These are phyloP conservation scores for Pavo muticus DNA, from an alignment of 2,113 vertebrate species.

Conservation along the genomic window DNA sequence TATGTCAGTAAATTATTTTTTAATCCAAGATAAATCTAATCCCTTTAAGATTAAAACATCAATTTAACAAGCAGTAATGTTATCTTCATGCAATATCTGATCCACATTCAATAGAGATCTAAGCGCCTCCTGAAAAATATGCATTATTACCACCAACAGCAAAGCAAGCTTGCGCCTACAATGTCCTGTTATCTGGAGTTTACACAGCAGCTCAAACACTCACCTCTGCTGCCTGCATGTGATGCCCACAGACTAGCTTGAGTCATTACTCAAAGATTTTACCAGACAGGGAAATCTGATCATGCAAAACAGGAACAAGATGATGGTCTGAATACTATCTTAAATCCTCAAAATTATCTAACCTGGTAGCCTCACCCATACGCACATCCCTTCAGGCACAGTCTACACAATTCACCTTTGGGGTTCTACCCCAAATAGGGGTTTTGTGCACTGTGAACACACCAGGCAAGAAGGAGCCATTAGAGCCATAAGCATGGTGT, in stretches of 20 bases:
- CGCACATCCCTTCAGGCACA: neutral
- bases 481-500: neutral
- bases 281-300: neutral
- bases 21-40: neutral
- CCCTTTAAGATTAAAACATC: neutral
- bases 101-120: neutral
- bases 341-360: neutral
- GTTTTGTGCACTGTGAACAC: too few species aligned
- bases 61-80: neutral
- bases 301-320: neutral
- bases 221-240: neutral
- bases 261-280: neutral
- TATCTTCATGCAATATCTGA: neutral
- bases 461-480: neutral
- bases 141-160: neutral
- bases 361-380: neutral
- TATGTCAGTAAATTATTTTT: neutral
- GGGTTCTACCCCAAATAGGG: neutral
- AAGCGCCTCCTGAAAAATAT: neutral
- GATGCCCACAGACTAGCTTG: neutral
- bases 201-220: neutral
- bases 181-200: neutral
- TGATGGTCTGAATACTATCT: neutral
- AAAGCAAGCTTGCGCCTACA: neutral
- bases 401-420: neutral